Conservation (phyloP, 2,888 invertebrate species). For the Nemotelus nigrinus region DNA sequence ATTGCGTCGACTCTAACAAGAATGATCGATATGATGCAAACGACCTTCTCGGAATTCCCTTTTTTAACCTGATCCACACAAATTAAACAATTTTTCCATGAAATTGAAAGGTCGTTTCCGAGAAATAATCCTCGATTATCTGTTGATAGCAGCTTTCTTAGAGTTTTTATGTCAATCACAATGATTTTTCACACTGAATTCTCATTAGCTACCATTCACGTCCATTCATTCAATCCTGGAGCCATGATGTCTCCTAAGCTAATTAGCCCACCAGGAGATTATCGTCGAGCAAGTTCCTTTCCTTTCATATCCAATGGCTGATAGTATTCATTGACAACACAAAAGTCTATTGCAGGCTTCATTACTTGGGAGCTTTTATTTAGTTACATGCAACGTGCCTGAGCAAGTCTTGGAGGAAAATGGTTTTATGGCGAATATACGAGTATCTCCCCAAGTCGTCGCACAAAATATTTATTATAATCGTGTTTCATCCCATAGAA, state of each 20-base stretch:
- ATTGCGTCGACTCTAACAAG: too few relatives aligned
- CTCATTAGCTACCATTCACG: too few relatives aligned
- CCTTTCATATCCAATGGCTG: background rate
- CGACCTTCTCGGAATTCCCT: too few relatives aligned
- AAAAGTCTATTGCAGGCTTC: constrained; percentile 32
- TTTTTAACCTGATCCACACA: too few relatives aligned
- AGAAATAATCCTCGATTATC: too few relatives aligned
- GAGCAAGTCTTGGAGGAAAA: constrained; percentile 26
- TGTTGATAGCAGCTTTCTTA: too few relatives aligned
- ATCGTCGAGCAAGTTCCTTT: constrained; percentile 9
- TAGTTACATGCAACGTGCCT: constrained; percentile 33
- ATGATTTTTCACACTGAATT: too few relatives aligned
- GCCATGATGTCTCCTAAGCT: constrained; percentile 3
- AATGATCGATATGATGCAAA: too few relatives aligned
- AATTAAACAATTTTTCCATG: too few relatives aligned
- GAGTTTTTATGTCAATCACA: too few relatives aligned
- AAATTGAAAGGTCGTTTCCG: too few relatives aligned
- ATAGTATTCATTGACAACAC: constrained; percentile 8
- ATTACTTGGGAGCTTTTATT: constrained; percentile 29
- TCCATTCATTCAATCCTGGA: too few relatives aligned
- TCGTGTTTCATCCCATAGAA: constrained; percentile 36
- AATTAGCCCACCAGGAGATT: constrained; percentile 5
- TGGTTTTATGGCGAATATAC: background rate
- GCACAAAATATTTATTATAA: constrained; percentile 40
- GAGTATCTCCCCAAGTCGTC: constrained; percentile 35